A percentile compares a stretch with the other conserved stretches of the same genome.
phyloP scores from a whole-genome alignment of 2,888 invertebrate species.

The Stenurella melanura region DNA sequence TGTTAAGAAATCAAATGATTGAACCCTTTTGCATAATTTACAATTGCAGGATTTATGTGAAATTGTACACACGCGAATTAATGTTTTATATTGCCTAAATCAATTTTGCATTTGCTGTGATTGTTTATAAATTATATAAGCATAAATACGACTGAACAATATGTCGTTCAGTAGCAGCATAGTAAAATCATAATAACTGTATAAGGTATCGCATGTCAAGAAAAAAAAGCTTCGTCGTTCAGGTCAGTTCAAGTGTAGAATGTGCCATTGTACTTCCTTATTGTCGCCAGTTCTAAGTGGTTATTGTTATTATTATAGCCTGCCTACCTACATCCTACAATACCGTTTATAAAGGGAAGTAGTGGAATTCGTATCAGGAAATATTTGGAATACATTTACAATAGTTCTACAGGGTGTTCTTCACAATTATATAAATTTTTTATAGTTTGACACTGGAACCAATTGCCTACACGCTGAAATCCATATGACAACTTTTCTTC shows the following conservation, averaged over 20 bases:
- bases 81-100: neutral
- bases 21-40: no score
- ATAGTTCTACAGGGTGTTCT: no score
- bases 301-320: slow-evolving; percentile 34
- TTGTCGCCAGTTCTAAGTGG: slow-evolving; percentile 42
- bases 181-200: slow-evolving; percentile 55
- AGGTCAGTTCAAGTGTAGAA: slow-evolving; percentile 46
- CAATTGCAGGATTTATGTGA: no score
- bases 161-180: slow-evolving; percentile 54
- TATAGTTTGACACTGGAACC: no score
- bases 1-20: no score
- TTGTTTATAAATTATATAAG: slow-evolving; percentile 9
- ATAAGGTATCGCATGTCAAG: slow-evolving; percentile 53
- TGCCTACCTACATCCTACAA: slow-evolving; percentile 17
- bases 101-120: neutral
- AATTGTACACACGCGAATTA: neutral
- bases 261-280: slow-evolving; percentile 50
- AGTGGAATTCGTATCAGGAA: no score
- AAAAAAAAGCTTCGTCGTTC: slow-evolving; percentile 48
- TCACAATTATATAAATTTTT: no score
- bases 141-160: slow-evolving; percentile 44
- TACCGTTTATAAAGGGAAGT: neutral
- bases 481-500: no score
- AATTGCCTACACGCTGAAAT: no score
- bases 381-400: no score